A percentile compares a stretch with the other conserved stretches of the same genome.
Conservation (phyloP, 2,113 vertebrate genomes). For the Oreocharis arfaki region DNA sequence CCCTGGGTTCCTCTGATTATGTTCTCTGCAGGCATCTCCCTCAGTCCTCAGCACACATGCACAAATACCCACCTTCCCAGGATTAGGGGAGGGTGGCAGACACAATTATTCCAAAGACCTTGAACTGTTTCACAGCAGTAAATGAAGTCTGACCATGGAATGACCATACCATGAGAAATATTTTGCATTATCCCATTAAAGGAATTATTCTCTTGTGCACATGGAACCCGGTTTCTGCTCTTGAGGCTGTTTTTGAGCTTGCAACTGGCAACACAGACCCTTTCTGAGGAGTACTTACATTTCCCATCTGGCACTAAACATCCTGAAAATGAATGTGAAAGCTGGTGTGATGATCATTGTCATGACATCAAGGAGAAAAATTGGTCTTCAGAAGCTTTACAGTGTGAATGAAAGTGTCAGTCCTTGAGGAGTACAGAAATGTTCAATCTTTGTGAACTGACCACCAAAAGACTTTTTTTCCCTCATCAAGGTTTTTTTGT, state of each 20-base stretch:
- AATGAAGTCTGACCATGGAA: neutral
- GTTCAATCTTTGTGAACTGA: neutral
- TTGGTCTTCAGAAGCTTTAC: neutral
- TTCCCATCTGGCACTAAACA: neutral
- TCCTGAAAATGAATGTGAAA: neutral
- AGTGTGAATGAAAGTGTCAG: neutral
- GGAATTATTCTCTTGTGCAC: neutral
- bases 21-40: neutral
- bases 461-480: fast-evolving
- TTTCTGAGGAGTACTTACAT: neutral
- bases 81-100: fast-evolving
- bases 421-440: neutral
- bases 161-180: neutral
- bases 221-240: neutral
- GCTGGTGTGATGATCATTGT: neutral
- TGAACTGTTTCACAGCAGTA: neutral
- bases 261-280: neutral
- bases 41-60: fast-evolving
- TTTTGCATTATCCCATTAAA: neutral
- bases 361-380: neutral
- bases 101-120: neutral
- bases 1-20: neutral
- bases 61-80: neutral
- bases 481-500: neutral
- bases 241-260: neutral